Evolutionary conservation across 35 echinoderm and acorn worm species (phyloP).

Genomic region (Apostichopus californicus): DNA sequence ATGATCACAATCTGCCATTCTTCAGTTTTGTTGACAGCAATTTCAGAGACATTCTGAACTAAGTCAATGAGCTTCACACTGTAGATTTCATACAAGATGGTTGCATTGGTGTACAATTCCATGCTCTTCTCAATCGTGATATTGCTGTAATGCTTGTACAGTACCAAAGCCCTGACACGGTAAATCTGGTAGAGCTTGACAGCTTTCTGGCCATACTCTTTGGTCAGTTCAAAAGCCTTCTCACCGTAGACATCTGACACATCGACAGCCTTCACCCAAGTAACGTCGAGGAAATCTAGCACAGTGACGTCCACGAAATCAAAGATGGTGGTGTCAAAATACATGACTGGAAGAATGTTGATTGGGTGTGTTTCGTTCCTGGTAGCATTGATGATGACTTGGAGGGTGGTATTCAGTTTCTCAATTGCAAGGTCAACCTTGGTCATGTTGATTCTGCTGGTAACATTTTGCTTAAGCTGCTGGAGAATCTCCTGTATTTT

Average conservation of each 20-base stretch:
- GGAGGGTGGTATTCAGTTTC: conserved; percentile 22
- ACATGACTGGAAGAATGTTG: conserved; percentile 71
- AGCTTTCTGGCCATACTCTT: conserved; percentile 41
- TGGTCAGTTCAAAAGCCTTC: conserved; percentile 51
- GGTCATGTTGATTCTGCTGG: conserved; percentile 19
- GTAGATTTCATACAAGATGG: conserved; percentile 52
- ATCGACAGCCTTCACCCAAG: conserved; percentile 43
- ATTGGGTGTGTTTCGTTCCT: conserved; percentile 82
- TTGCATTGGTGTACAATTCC: conserved; percentile 35
- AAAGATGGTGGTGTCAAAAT: conserved; percentile 77
- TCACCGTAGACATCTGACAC: conserved; percentile 53
- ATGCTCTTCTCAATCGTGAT: conserved; percentile 62
- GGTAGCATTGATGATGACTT: conserved; percentile 50
- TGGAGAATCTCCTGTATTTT: conserved; percentile 4
- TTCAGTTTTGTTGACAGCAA: conserved; percentile 9
- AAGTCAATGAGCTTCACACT: conserved; percentile 15
- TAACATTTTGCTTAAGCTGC: conserved; percentile 55
- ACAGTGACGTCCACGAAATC: conserved; percentile 41
- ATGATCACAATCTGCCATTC: not conserved
- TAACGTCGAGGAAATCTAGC: conserved; percentile 32
- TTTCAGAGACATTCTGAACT: conserved; percentile 44
- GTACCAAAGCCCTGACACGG: conserved; percentile 31
- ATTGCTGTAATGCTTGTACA: conserved; percentile 49
- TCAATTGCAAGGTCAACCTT: conserved; percentile 60
- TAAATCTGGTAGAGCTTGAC: conserved; percentile 43